phyloP scores from a whole-genome alignment of 1,140 invertebrate species.

The Zaprionus ornatus region DNA sequence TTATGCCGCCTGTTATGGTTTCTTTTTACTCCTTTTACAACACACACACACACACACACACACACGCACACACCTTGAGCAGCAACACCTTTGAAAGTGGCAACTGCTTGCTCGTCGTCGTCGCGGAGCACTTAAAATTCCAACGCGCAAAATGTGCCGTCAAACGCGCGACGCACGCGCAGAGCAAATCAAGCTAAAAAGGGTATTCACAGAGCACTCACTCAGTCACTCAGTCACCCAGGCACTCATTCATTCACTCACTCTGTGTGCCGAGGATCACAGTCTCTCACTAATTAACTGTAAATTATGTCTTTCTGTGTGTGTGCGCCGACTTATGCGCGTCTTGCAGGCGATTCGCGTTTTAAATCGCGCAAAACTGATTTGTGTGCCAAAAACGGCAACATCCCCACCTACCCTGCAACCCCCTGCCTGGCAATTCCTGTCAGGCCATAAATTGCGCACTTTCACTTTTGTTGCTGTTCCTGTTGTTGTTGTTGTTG shows the following conservation, averaged over 20 bases:
- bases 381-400: slow-evolving; percentile 10
- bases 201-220: slow-evolving; percentile 12
- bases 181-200: slow-evolving; percentile 51
- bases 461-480: slow-evolving; percentile 47
- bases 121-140: slow-evolving; percentile 44
- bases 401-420: not conserved
- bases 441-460: slow-evolving; percentile 48
- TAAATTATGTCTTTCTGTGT: slow-evolving; percentile 3
- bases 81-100: slow-evolving; percentile 10
- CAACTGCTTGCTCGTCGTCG: not conserved
- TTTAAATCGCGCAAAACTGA: slow-evolving; percentile 28
- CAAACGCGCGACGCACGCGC: slow-evolving; percentile 69
- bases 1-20: slow-evolving; percentile 20
- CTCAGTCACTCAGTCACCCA: not conserved
- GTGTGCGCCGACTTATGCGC: slow-evolving; percentile 10
- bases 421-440: slow-evolving; percentile 9
- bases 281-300: slow-evolving; percentile 29
- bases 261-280: not conserved
- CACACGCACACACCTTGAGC: slow-evolving; percentile 11
- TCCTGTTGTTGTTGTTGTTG: slow-evolving; percentile 25
- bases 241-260: not conserved
- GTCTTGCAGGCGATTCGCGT: slow-evolving; percentile 13
- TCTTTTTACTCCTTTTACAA: slow-evolving; percentile 1
- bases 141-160: slow-evolving; percentile 45
- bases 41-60: slow-evolving; percentile 19